These are phyloP conservation scores for Iphiclides podalirius DNA, from an alignment of 2,888 invertebrate genomes.

Conservation along the genomic window DNA sequence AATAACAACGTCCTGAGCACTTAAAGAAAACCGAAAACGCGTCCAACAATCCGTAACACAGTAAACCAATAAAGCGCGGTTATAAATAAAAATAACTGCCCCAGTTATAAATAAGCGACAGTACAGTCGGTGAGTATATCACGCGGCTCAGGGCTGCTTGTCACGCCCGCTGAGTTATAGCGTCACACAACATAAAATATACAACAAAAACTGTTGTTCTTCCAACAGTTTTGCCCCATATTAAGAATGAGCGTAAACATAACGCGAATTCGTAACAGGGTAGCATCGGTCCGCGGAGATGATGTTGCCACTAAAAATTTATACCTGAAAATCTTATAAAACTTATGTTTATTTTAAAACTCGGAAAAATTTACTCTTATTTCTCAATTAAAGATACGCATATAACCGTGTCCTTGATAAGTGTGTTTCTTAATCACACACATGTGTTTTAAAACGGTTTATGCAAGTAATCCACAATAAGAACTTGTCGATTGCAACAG, in stretches of 20 bases:
- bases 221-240: constrained; percentile 79
- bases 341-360: too few species aligned
- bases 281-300: constrained; percentile 42
- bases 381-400: too few species aligned
- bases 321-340: too few species aligned
- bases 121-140: constrained; percentile 58
- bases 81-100: constrained; percentile 72
- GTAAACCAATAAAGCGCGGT: constrained; percentile 56
- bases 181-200: constrained; percentile 79
- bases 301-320: constrained; percentile 25
- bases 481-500: too few species aligned
- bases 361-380: too few species aligned
- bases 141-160: constrained; percentile 64
- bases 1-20: constrained; percentile 34
- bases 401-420: too few species aligned
- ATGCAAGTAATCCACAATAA: too few species aligned
- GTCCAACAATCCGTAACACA: constrained; percentile 66
- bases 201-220: constrained; percentile 77
- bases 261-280: constrained; percentile 69
- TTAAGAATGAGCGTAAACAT: constrained; percentile 78
- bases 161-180: constrained; percentile 68
- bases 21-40: constrained; percentile 52
- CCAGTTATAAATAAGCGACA: constrained; percentile 51
- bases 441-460: too few species aligned
- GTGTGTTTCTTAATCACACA: too few species aligned